A percentile compares a stretch with the other conserved stretches of the same genome.
Conservation (phyloP, 2,113 vertebrate species). For the Lepus americanus region DNA sequence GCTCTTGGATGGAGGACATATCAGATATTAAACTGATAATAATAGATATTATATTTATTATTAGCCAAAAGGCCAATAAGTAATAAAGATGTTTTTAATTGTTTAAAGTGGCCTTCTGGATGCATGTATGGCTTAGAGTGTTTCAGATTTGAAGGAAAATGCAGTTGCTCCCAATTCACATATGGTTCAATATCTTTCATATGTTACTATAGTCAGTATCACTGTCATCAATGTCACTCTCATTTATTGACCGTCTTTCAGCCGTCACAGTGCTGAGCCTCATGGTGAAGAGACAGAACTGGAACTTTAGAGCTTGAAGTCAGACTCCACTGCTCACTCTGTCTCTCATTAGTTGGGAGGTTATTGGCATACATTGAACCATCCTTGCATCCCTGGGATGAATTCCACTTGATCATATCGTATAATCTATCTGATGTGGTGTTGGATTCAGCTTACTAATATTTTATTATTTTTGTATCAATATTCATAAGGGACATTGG, state of each 20-base stretch:
- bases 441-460: too few species aligned
- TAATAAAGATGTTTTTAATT: too few species aligned
- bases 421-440: too few species aligned
- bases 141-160: not conserved
- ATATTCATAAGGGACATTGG: too few species aligned
- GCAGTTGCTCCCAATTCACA: not conserved
- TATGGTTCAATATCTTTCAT: not conserved
- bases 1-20: too few species aligned
- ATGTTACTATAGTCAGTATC: not conserved
- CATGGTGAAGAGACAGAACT: not conserved
- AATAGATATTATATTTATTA: too few species aligned
- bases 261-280: not conserved
- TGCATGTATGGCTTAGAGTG: not conserved
- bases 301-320: not conserved
- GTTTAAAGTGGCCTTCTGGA: not conserved
- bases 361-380: too few species aligned
- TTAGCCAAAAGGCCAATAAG: too few species aligned
- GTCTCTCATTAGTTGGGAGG: not conserved
- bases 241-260: not conserved
- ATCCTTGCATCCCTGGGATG: too few species aligned
- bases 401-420: too few species aligned
- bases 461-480: too few species aligned
- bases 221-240: not conserved
- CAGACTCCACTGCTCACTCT: not conserved
- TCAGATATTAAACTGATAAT: too few species aligned